Evolutionary conservation across 1,140 invertebrate species (phyloP), one percentile per base, ranked within the genome.

Genomic region (Lasioglossum albipes): DNA sequence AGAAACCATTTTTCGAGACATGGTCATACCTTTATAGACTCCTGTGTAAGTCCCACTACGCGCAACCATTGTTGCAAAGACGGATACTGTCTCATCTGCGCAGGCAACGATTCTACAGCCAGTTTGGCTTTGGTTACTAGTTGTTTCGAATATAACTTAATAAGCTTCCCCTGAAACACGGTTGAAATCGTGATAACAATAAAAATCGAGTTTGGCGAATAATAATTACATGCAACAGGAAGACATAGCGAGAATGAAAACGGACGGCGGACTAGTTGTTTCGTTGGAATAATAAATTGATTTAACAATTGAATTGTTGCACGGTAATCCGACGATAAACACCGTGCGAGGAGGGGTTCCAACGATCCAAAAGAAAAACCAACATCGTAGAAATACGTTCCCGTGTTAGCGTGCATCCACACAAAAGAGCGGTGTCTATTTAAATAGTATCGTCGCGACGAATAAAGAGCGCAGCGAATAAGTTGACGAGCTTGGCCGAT

Each of bases 71-170:
- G 97, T 90, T 95, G 94, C 88, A 98, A 93, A 67, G 96, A 96
- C 49, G 97, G 96, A 92, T 96, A 94, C 85, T 95, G 94, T 85
- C 94, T 91, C 79, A 96, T 93, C 87, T 96, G 95, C 64, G 93
- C 88, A 88, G 95, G 93, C 89, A 95, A 90, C 71, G 94, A 94
- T 77, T 80, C 93, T 70, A 95, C 94, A 36, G 94, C 90, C 89
- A 97, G 94, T 92, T 96, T 95, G 79, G 95, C 94, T 93, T 98
- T 98, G 31, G 96, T 97, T 73, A 98, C 95, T 86, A 99, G 94
- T 94, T 99, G 97, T 79, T 96, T 95, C 54, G 98, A 97, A 91
- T 98, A 99, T 85, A 98, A 94, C 92, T 98, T 98, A 79, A 99
- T 97, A 74, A 99, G 93, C 93, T 99, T 99, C 49, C 97, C 97